Percentiles rank a stretch among this genome's conserved stretches.
phyloP scores from a whole-genome alignment of 2,888 invertebrate species.

The Phrixothrix hirtus region DNA sequence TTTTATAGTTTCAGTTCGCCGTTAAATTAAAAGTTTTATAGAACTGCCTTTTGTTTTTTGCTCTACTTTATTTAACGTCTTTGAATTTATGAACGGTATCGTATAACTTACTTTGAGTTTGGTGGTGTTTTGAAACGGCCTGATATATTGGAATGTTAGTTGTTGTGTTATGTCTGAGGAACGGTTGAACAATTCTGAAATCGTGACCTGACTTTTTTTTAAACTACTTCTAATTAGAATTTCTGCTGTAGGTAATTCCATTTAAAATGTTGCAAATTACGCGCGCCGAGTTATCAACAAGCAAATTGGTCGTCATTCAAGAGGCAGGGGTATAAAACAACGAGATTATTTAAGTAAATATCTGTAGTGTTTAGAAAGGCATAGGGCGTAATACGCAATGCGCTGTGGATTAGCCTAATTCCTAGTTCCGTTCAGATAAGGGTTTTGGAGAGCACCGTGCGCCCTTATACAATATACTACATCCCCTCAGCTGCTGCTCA shows the following conservation, averaged over 20 bases:
- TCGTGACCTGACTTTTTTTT: no score
- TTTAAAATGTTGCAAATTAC: no score
- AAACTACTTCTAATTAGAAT: no score
- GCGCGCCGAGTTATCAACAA: background rate
- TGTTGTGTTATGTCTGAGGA: conserved; percentile 26
- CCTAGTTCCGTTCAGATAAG: conserved; percentile 18
- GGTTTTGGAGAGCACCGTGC: conserved; percentile 1
- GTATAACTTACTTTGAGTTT: conserved; percentile 28
- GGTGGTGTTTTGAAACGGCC: conserved; percentile 25
- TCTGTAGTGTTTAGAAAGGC: background rate
- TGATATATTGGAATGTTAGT: conserved; percentile 22
- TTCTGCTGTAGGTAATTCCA: no score
- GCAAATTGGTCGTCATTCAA: background rate
- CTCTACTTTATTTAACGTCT: conserved; percentile 29
- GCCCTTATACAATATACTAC: background rate
- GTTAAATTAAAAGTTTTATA: conserved; percentile 11
- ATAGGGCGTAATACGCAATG: background rate
- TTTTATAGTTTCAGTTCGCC: no score
- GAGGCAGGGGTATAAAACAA: background rate
- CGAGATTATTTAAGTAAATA: conserved; percentile 12
- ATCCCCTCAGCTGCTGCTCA: no score
- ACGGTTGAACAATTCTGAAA: background rate
- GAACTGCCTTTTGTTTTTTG: conserved; percentile 30
- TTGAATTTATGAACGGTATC: conserved; percentile 30
- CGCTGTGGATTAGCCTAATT: conserved; percentile 17